A percentile compares a stretch with the other conserved stretches of the same genome.
These are phyloP conservation scores for Eupeodes latifasciatus DNA, from an alignment of 2,888 invertebrate species.

Conservation along the genomic window DNA sequence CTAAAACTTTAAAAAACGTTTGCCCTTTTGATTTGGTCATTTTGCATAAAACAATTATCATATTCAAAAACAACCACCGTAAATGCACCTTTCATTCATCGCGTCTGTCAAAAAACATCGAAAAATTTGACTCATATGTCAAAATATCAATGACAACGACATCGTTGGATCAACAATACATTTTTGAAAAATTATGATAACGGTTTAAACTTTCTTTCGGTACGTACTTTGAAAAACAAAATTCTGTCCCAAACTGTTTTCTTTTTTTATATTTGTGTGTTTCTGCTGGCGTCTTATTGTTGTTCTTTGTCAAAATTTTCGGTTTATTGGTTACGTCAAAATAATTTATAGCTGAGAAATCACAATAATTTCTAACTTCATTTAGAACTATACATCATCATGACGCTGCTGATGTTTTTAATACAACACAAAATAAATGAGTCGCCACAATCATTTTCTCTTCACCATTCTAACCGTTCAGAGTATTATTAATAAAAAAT, in stretches of 20 bases:
- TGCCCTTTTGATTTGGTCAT: conserved; percentile 52
- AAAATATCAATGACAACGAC: conserved; percentile 11
- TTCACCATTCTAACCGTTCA: conserved; percentile 52
- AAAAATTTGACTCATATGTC: neutral
- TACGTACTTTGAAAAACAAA: conserved; percentile 39
- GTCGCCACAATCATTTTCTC: conserved; percentile 61
- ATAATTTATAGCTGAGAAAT: conserved; percentile 52
- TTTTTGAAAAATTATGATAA: conserved; percentile 13
- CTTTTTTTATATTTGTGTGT: conserved; percentile 15
- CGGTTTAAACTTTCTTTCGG: conserved; percentile 40
- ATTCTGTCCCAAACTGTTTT: conserved; percentile 16
- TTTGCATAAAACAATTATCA: neutral
- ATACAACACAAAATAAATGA: conserved; percentile 22
- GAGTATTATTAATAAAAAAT: conserved; percentile 63
- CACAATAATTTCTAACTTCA: conserved; percentile 59
- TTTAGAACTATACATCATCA: conserved; percentile 8
- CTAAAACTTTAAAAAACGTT: neutral
- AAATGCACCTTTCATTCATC: conserved; percentile 51
- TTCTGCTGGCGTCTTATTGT: neutral
- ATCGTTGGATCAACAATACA: conserved; percentile 56
- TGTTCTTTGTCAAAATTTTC: neutral
- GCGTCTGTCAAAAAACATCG: conserved; percentile 21
- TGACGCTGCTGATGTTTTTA: conserved; percentile 59
- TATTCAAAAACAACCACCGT: neutral
- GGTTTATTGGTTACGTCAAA: neutral